Evolutionary conservation across 1,140 invertebrate species (phyloP).

Genomic region (Hirudo medicinalis): DNA sequence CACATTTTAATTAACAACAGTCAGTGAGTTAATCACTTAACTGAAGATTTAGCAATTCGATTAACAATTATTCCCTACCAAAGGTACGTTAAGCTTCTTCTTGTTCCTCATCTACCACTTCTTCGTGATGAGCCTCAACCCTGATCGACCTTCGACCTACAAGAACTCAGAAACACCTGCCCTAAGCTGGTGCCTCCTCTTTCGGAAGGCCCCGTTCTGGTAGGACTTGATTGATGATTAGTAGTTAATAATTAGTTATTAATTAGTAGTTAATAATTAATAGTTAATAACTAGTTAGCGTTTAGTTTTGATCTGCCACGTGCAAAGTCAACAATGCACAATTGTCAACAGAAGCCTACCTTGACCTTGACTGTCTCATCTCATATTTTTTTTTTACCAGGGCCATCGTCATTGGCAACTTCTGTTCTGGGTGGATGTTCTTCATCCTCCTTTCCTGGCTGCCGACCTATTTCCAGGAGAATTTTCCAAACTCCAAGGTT

Average conservation of each 20-base stretch:
- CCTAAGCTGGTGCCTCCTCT: slow-evolving; percentile 42
- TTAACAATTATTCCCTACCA: background rate
- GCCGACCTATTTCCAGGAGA: slow-evolving; percentile 63
- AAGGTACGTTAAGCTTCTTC: slow-evolving; percentile 1
- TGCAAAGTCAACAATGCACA: no score
- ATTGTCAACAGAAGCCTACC: no score
- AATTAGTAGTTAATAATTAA: no score
- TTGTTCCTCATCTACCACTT: slow-evolving; percentile 1
- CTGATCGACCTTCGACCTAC: background rate
- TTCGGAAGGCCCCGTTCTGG: slow-evolving; percentile 50
- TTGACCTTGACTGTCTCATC: no score
- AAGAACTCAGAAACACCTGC: background rate
- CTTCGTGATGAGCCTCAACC: background rate
- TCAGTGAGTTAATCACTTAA: no score
- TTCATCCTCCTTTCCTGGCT: slow-evolving; percentile 61
- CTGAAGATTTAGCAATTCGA: no score
- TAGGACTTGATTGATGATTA: slow-evolving; percentile 26
- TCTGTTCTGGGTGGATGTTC: slow-evolving; percentile 62
- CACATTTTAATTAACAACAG: no score
- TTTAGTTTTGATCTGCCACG: no score
- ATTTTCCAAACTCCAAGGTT: slow-evolving; percentile 51
- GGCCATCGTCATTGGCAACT: slow-evolving; percentile 57
- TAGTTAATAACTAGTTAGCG: no score
- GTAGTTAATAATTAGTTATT: background rate
- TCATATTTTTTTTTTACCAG: slow-evolving; percentile 45